A percentile compares a stretch with the other conserved stretches of the same genome.
Conservation (phyloP, 2,888 invertebrate species). For the Lepeophtheirus nordmannii region DNA sequence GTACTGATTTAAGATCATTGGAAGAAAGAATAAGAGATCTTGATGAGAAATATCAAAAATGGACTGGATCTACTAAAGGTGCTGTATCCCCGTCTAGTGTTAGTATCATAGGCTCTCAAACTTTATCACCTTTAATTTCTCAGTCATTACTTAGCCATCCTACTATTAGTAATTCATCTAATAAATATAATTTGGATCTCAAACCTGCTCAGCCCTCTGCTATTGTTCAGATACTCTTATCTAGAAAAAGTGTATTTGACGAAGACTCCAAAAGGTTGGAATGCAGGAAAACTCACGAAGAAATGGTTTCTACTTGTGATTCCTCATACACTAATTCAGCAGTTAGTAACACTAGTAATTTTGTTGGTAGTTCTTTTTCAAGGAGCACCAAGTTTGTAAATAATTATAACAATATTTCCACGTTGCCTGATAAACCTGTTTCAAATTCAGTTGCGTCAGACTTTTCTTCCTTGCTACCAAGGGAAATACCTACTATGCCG, state of each 20-base stretch:
- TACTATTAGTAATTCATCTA: neutral
- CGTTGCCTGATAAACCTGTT: neutral
- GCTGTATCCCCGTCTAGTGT: neutral
- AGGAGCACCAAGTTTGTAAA: neutral
- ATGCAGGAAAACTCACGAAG: constrained; percentile 36
- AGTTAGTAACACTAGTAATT: neutral
- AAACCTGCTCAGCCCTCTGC: constrained; percentile 77
- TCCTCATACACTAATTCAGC: constrained; percentile 29
- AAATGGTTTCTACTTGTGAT: constrained; percentile 62
- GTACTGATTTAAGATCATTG: constrained; percentile 36
- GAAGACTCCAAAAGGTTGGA: constrained; percentile 85
- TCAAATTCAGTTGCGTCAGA: neutral
- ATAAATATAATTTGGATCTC: constrained; percentile 49
- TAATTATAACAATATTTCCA: neutral
- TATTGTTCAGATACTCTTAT: constrained; percentile 76
- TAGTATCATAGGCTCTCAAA: neutral
- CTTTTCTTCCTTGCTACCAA: neutral
- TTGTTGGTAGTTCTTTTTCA: neutral
- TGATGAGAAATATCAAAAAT: constrained; percentile 81
- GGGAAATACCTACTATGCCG: neutral
- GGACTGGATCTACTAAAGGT: constrained; percentile 42
- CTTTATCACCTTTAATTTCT: neutral
- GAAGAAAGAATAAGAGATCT: constrained; percentile 81
- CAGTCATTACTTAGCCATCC: neutral
- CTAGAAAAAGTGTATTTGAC: constrained; percentile 84